Percentiles rank a stretch among this genome's conserved stretches.
These are phyloP conservation scores for Drosophila rhopaloa DNA, from an alignment of 1,140 invertebrate species.

Conservation along the genomic window DNA sequence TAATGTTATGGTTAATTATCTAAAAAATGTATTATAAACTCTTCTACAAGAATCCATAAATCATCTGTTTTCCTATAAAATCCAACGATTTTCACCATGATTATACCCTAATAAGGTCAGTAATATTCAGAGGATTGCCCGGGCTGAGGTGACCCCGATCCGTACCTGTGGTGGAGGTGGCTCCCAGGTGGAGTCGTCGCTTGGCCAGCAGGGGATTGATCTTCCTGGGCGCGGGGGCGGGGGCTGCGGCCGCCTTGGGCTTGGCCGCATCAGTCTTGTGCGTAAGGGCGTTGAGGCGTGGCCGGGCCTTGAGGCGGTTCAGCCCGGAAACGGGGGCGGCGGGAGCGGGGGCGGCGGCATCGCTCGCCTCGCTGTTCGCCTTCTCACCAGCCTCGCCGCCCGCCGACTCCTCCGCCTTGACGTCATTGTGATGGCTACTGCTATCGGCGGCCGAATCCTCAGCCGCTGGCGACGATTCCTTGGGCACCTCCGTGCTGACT, in stretches of 20 bases:
- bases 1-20: no score
- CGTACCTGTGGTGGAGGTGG: conserved; percentile 69
- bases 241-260: conserved; percentile 55
- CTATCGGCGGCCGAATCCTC: conserved; percentile 80
- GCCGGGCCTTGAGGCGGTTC: conserved; percentile 80
- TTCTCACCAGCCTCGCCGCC: conserved; percentile 47
- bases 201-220: conserved; percentile 82
- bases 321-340: conserved; percentile 60
- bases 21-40: no score
- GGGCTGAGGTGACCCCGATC: neutral
- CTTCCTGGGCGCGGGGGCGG: conserved; percentile 66
- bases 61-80: no score
- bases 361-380: conserved; percentile 48
- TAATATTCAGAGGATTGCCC: no score
- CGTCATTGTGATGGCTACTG: conserved; percentile 75
- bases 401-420: conserved; percentile 52
- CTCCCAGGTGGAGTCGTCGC: conserved; percentile 71
- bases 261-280: conserved; percentile 80
- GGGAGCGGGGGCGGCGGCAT: conserved; percentile 46
- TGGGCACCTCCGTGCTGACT: conserved; percentile 77
- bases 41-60: no score
- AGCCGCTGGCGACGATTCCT: conserved; percentile 64
- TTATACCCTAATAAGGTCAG: no score
- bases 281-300: conserved; percentile 72
- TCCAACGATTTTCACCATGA: no score